Evolutionary conservation across 2,888 invertebrate genomes (phyloP).

Genomic region (Drosophila monieri): DNA sequence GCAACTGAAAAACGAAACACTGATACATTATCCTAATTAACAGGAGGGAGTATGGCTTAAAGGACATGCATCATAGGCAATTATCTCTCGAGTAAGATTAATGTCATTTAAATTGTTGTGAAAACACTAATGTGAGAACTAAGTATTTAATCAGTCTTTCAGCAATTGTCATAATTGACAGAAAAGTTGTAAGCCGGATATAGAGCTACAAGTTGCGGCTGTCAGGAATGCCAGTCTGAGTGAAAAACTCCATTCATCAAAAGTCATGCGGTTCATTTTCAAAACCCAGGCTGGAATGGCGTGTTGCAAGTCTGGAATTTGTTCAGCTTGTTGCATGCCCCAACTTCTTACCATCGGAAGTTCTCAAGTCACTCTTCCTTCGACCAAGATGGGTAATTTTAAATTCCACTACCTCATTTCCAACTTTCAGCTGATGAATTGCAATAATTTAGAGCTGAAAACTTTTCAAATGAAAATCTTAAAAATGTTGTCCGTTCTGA

Average conservation of each 20-base stretch:
- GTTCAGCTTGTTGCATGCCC: conserved; percentile 15
- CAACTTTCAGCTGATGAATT: conserved; percentile 54
- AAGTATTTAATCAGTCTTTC: not conserved
- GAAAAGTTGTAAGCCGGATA: conserved; percentile 1
- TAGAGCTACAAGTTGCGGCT: not conserved
- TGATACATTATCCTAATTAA: not conserved
- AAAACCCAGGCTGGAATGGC: conserved; percentile 3
- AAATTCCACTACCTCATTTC: conserved; percentile 1
- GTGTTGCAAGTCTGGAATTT: conserved; percentile 47
- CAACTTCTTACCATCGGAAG: conserved; percentile 28
- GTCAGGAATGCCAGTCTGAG: not conserved
- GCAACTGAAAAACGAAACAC: not conserved
- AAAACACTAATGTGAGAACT: not conserved
- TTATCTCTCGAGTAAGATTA: not conserved
- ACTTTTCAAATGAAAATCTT: conserved; percentile 56
- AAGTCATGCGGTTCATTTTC: not conserved
- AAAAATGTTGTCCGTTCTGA: conserved; percentile 1
- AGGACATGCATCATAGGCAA: not conserved
- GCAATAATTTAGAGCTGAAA: conserved; percentile 60
- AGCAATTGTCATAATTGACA: not conserved
- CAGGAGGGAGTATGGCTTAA: not conserved
- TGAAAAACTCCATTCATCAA: conserved; percentile 1
- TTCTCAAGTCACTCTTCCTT: conserved; percentile 25
- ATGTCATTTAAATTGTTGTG: not conserved
- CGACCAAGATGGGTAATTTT: not conserved